phyloP scores from a whole-genome alignment of 2,888 invertebrate genomes.

The Heliconius cydno region DNA sequence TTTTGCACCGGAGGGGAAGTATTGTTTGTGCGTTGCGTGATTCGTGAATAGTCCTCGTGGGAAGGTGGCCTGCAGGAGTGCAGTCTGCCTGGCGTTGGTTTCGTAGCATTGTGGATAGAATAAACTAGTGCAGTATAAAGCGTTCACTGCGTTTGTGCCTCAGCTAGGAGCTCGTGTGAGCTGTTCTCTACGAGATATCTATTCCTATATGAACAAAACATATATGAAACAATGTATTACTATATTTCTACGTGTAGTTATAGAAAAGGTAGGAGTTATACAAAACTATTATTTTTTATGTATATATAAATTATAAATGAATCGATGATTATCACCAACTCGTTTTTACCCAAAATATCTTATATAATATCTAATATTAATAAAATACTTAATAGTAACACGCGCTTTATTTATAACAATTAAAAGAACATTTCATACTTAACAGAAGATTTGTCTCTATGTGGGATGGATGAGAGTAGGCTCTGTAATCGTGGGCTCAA shows the following conservation, averaged over 20 bases:
- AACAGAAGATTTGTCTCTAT: background rate
- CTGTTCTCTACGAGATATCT: conserved; percentile 10
- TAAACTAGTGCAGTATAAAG: conserved; percentile 32
- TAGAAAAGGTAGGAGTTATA: too few relatives aligned
- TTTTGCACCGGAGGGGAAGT: conserved; percentile 30
- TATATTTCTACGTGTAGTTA: background rate
- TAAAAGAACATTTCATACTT: background rate
- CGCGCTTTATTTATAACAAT: too few relatives aligned
- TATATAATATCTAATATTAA: background rate
- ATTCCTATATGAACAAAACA: background rate
- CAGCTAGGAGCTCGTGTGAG: conserved; percentile 13
- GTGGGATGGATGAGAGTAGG: background rate
- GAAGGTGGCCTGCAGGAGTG: conserved; percentile 30
- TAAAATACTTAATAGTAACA: background rate
- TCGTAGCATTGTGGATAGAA: conserved; percentile 36
- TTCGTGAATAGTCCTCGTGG: conserved; percentile 38
- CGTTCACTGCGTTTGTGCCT: conserved; percentile 29
- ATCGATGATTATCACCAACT: background rate
- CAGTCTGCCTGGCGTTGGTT: conserved; percentile 30
- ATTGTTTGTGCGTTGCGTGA: conserved; percentile 32
- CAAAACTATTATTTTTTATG: background rate
- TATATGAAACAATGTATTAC: background rate
- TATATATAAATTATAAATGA: too few relatives aligned
- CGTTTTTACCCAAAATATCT: background rate
- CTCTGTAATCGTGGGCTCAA: background rate